A percentile compares a stretch with the other conserved stretches of the same genome.
Conservation (phyloP, 1,140 invertebrate species). For the Octopus bimaculoides region DNA sequence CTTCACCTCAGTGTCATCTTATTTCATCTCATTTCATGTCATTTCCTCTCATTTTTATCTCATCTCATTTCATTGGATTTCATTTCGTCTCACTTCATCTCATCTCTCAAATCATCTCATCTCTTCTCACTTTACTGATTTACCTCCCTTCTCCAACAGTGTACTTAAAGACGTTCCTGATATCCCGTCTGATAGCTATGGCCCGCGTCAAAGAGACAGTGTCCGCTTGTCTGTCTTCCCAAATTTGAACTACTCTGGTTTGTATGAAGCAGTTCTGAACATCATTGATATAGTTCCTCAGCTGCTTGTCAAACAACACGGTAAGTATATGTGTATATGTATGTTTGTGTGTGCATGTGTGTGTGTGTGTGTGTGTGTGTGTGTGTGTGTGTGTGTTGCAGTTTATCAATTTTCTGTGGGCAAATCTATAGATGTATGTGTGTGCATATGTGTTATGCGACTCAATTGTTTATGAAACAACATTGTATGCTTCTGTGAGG, state of each 20-base stretch:
- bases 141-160: conserved; percentile 63
- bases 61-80: neutral
- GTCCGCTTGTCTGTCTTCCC: conserved; percentile 86
- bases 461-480: no score
- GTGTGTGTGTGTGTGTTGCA: neutral
- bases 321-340: conserved; percentile 33
- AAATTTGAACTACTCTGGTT: conserved; percentile 89
- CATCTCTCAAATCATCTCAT: neutral
- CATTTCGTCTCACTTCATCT: neutral
- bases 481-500: no score
- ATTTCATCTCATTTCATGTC: no score
- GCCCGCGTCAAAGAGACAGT: conserved; percentile 71
- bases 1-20: no score
- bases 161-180: conserved; percentile 92
- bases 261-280: conserved; percentile 67
- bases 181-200: conserved; percentile 82
- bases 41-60: neutral
- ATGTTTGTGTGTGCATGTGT: no score
- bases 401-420: no score
- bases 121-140: neutral
- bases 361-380: neutral
- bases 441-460: no score
- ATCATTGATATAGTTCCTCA: conserved; percentile 59
- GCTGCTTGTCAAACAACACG: conserved; percentile 56
- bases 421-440: no score